Percentiles rank a stretch among this genome's conserved stretches.
Evolutionary conservation across 2,113 vertebrate genomes (phyloP).

Genomic region (Vulpes ferrilata): DNA sequence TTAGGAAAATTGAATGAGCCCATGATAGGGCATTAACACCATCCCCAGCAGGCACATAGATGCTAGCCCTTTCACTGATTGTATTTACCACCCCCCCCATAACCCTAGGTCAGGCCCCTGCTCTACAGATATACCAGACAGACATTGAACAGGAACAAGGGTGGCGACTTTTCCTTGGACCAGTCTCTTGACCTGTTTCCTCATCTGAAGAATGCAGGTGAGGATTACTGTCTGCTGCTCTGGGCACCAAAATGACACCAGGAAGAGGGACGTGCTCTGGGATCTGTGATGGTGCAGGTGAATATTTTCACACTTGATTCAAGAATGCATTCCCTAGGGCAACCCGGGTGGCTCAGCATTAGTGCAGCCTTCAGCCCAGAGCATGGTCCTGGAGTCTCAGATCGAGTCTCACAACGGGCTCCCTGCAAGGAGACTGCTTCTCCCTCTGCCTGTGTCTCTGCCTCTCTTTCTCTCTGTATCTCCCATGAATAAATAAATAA

Average conservation of each 20-base stretch:
- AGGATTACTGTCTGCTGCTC: neutral
- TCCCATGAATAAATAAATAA: too few relatives aligned
- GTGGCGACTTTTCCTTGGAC: neutral
- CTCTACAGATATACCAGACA: neutral
- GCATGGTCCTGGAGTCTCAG: too few relatives aligned
- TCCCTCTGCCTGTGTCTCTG: too few relatives aligned
- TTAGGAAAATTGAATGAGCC: neutral
- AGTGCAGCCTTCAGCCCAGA: too few relatives aligned
- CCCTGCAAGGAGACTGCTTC: too few relatives aligned
- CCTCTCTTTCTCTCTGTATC: too few relatives aligned
- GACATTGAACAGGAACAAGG: neutral
- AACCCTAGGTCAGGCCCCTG: too few relatives aligned
- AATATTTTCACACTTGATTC: neutral
- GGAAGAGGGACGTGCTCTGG: neutral
- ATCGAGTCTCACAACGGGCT: too few relatives aligned
- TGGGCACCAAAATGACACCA: neutral
- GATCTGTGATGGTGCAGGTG: neutral
- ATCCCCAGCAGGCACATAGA: neutral
- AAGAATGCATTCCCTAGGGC: neutral
- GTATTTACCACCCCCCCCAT: rapidly evolving
- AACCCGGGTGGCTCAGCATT: too few relatives aligned
- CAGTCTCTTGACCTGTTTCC: neutral
- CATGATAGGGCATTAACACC: neutral
- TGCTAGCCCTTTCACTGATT: neutral
- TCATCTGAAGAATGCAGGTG: neutral